These are phyloP conservation scores for Brenthis ino DNA, from an alignment of 2,888 invertebrate species.

Conservation along the genomic window DNA sequence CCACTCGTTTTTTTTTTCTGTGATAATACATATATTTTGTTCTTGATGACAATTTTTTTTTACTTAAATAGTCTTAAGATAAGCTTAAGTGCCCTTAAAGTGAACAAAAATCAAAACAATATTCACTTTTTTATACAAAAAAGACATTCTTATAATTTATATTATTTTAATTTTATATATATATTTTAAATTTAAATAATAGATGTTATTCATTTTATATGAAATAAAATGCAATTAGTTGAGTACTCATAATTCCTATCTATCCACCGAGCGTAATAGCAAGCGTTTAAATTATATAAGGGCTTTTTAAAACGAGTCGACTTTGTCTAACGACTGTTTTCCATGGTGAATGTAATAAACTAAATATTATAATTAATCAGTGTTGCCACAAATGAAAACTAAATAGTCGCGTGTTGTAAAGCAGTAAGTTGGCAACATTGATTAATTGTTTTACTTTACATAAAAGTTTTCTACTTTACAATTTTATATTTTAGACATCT, in stretches of 20 bases:
- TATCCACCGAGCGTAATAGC: slow-evolving; percentile 14
- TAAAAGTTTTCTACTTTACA: slow-evolving; percentile 47
- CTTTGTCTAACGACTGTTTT: slow-evolving; percentile 24
- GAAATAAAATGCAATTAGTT: slow-evolving; percentile 11
- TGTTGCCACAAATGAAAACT: slow-evolving; percentile 38
- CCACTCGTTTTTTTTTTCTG: slow-evolving; percentile 17
- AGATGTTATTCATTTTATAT: background rate
- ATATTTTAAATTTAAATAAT: background rate
- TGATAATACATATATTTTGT: background rate
- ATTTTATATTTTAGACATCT: slow-evolving; percentile 43
- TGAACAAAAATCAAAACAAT: too few species aligned
- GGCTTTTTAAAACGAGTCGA: slow-evolving; percentile 18
- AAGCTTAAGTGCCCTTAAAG: too few species aligned
- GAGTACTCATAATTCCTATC: slow-evolving; percentile 9
- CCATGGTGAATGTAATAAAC: slow-evolving; percentile 25
- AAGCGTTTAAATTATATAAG: slow-evolving; percentile 14
- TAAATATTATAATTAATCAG: slow-evolving; percentile 38
- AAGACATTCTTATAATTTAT: too few species aligned
- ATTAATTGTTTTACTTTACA: slow-evolving; percentile 55
- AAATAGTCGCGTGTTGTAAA: slow-evolving; percentile 49
- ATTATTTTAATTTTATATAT: background rate
- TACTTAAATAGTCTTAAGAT: background rate
- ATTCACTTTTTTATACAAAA: too few species aligned
- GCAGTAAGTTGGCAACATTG: slow-evolving; percentile 61
- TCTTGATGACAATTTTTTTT: background rate